phyloP scores from a whole-genome alignment of 2,797 vertebrate genomes.

The Loris lydekkerianus region DNA sequence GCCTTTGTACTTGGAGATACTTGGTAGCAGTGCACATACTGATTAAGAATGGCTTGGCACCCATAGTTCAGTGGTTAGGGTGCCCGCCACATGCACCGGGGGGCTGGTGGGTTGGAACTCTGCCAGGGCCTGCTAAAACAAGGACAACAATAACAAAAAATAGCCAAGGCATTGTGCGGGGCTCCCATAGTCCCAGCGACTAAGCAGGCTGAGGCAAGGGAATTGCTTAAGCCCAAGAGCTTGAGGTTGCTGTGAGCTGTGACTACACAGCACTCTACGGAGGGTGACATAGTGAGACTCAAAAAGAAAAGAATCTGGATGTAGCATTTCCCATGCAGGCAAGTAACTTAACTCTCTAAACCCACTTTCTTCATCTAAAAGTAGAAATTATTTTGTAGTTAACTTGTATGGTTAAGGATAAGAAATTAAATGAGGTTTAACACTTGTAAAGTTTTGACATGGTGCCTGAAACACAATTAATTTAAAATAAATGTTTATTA shows the following conservation, averaged over 20 bases:
- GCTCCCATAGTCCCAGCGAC: no score
- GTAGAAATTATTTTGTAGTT: constrained; percentile 53
- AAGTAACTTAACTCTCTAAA: constrained; percentile 49
- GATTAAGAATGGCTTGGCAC: background rate
- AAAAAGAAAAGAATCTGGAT: background rate
- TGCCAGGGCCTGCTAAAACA: no score
- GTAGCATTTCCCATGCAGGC: background rate
- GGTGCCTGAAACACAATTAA: background rate
- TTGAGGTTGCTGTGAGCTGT: no score
- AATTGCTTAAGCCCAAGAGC: no score
- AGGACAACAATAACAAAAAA: no score
- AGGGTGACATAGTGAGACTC: no score
- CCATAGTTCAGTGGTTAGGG: no score
- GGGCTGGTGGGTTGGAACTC: no score
- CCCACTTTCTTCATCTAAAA: constrained; percentile 32
- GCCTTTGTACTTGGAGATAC: background rate
- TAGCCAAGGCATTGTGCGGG: no score
- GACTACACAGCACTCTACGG: no score
- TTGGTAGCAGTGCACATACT: background rate
- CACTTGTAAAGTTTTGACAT: constrained; percentile 39
- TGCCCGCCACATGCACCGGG: no score
- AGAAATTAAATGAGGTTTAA: constrained; percentile 35
- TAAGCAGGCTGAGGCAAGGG: no score
- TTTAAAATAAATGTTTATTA: constrained; percentile 58
- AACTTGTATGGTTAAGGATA: constrained; percentile 11